These are phyloP conservation scores for Micronycteris hirsuta DNA, from an alignment of 2,113 vertebrate genomes.

Conservation along the genomic window DNA sequence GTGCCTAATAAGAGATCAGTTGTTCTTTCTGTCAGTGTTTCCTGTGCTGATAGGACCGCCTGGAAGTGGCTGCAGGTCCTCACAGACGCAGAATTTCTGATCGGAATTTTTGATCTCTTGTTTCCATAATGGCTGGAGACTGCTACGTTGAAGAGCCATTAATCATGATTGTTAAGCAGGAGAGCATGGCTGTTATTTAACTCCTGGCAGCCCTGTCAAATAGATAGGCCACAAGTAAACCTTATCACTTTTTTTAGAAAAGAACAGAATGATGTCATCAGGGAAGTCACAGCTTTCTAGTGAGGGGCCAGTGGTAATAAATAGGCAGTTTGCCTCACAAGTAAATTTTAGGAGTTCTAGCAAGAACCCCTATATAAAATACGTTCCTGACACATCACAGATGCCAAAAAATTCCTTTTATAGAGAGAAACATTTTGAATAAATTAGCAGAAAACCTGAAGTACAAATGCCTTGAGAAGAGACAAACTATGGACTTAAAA, in stretches of 20 bases:
- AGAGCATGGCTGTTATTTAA: background rate
- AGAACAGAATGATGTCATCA: background rate
- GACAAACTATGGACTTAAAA: background rate
- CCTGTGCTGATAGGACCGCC: background rate
- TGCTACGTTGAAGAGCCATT: background rate
- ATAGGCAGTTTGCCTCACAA: background rate
- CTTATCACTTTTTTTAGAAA: background rate
- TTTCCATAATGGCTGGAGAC: background rate
- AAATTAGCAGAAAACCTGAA: background rate
- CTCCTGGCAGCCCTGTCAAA: background rate
- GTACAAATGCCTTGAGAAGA: background rate
- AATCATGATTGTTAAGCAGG: conserved; percentile 39
- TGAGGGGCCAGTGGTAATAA: background rate
- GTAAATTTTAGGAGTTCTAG: background rate
- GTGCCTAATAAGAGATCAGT: background rate
- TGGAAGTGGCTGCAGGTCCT: background rate
- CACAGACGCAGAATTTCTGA: background rate
- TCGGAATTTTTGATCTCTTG: background rate
- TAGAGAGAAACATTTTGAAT: background rate
- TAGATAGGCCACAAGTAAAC: background rate
- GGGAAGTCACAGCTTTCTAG: background rate
- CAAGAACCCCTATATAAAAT: background rate
- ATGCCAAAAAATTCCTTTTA: background rate
- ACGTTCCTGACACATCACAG: background rate
- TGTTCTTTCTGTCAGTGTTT: background rate